These are phyloP conservation scores for Aleiodes leptofemur DNA, from an alignment of 2,888 invertebrate species.

Conservation along the genomic window DNA sequence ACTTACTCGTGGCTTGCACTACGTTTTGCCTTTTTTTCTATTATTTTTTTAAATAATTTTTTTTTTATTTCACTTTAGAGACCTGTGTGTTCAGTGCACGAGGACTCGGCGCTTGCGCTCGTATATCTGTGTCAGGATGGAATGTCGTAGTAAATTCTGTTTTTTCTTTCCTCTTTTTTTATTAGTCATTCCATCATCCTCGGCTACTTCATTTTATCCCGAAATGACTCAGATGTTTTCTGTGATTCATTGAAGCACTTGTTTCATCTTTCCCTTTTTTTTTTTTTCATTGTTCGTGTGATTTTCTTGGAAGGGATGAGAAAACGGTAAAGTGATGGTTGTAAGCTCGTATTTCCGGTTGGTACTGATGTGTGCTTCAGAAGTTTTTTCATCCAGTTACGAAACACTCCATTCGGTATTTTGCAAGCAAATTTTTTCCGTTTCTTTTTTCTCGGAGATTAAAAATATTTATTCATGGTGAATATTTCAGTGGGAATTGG, in stretches of 20 bases:
- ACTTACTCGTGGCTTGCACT: background rate
- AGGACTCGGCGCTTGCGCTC: background rate
- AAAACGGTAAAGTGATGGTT: too few species aligned
- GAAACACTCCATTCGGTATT: too few species aligned
- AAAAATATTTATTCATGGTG: too few species aligned
- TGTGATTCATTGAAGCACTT: slow-evolving; percentile 15
- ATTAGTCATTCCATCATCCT: slow-evolving; percentile 13
- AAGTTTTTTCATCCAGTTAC: too few species aligned
- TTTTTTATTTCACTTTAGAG: background rate
- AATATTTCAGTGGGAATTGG: too few species aligned
- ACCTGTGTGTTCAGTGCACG: background rate
- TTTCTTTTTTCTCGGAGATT: too few species aligned
- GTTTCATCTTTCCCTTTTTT: background rate
- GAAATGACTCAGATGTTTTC: slow-evolving; percentile 11
- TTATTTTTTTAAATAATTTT: background rate
- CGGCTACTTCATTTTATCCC: background rate
- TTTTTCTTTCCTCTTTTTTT: background rate
- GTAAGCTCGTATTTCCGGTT: too few species aligned
- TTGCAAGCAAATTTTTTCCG: too few species aligned
- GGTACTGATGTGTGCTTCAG: too few species aligned
- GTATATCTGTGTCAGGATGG: slow-evolving; percentile 11
- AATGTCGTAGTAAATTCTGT: background rate
- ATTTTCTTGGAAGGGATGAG: too few species aligned
- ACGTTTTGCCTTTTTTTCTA: background rate
- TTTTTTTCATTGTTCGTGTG: background rate